phyloP scores from a whole-genome alignment of 2,888 invertebrate genomes.

The Xestia rhomboidea region DNA sequence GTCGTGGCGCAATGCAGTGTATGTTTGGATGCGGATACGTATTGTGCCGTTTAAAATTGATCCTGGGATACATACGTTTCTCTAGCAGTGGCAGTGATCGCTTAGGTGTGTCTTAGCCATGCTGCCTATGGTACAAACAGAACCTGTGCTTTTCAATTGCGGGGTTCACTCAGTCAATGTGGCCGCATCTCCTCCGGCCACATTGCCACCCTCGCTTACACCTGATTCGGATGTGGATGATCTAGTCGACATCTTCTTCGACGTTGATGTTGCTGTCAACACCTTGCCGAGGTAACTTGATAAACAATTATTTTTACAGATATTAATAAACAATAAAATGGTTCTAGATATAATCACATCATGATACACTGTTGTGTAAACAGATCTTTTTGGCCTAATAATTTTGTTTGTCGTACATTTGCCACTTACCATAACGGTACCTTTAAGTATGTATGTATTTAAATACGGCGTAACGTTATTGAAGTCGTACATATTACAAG shows the following conservation, averaged over 20 bases:
- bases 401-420: conserved; percentile 32
- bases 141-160: conserved; percentile 85
- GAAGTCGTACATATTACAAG: conserved; percentile 20
- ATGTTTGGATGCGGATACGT: conserved; percentile 87
- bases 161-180: conserved; percentile 83
- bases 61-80: conserved; percentile 78
- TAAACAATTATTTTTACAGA: conserved; percentile 27
- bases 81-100: conserved; percentile 79
- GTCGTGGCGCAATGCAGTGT: conserved; percentile 90
- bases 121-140: conserved; percentile 89
- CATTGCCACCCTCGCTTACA: conserved; percentile 87
- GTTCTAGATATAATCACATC: conserved; percentile 31
- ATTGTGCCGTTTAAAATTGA: conserved; percentile 84
- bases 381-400: conserved; percentile 21
- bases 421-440: conserved; percentile 38
- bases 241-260: conserved; percentile 88
- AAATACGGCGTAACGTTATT: conserved; percentile 43
- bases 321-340: conserved; percentile 16
- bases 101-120: conserved; percentile 84
- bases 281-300: conserved; percentile 84
- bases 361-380: conserved; percentile 43
- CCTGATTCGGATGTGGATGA: conserved; percentile 88
- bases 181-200: conserved; percentile 84
- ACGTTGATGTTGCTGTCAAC: conserved; percentile 88
- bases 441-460: conserved; percentile 20